These are phyloP conservation scores for Ctenopoma multispine DNA, from an alignment of 2,797 vertebrate genomes.

Conservation along the genomic window DNA sequence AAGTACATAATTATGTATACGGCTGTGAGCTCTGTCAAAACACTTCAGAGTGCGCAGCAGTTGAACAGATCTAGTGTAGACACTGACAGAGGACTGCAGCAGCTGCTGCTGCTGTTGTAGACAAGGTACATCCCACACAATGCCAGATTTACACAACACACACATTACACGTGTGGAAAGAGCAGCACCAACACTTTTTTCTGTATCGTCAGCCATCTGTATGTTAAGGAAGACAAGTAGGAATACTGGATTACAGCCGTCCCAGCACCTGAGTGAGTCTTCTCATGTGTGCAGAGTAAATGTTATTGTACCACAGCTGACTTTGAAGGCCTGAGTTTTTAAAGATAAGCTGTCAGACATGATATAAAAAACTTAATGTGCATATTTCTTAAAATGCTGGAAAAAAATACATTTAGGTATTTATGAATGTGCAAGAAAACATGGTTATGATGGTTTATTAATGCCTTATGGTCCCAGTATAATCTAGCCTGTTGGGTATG, in stretches of 20 bases:
- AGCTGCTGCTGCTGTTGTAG: slow-evolving; percentile 13
- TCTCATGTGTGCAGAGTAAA: slow-evolving; percentile 32
- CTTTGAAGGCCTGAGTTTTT: slow-evolving; percentile 15
- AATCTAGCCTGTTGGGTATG: slow-evolving; percentile 14
- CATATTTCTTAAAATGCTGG: slow-evolving; percentile 3
- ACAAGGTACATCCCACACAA: slow-evolving; percentile 3
- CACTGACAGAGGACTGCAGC: slow-evolving; percentile 5
- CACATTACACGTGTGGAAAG: slow-evolving; percentile 24
- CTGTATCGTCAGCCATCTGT: slow-evolving; percentile 40
- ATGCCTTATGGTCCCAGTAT: slow-evolving; percentile 23
- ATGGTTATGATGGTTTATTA: slow-evolving; percentile 30
- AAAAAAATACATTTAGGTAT: not conserved
- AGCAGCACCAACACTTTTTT: slow-evolving; percentile 37
- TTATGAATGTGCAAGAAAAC: slow-evolving; percentile 27
- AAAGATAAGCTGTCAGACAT: slow-evolving; percentile 6
- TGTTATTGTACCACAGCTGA: slow-evolving; percentile 27
- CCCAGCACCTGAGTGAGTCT: slow-evolving; percentile 11
- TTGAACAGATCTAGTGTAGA: slow-evolving; percentile 8
- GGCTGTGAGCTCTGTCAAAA: slow-evolving; percentile 35
- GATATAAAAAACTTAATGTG: slow-evolving; percentile 23
- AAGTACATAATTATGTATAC: slow-evolving; percentile 43
- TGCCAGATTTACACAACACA: slow-evolving; percentile 19
- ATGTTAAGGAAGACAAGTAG: slow-evolving; percentile 43
- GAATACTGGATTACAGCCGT: slow-evolving; percentile 2
- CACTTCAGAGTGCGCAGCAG: slow-evolving; percentile 12